Conservation (phyloP, 2,113 vertebrate genomes). For the Brachionichthys hirsutus region DNA sequence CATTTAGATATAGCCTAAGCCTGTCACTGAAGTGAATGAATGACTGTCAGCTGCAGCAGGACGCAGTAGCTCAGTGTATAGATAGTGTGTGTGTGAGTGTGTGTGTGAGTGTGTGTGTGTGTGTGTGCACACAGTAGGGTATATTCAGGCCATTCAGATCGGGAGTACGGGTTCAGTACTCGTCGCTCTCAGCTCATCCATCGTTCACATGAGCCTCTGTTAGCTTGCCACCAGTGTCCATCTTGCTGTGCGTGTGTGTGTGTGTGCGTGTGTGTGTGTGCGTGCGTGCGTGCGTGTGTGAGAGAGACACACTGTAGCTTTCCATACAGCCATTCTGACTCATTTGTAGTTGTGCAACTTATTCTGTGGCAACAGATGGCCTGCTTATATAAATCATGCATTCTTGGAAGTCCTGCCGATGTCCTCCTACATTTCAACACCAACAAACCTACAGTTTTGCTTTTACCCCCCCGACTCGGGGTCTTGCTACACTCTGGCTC, state of each 20-base stretch:
- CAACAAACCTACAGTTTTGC: conserved; percentile 49
- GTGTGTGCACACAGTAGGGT: conserved; percentile 21
- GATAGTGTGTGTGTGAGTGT: conserved; percentile 15
- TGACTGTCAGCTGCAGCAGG: conserved; percentile 67
- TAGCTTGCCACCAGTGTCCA: conserved; percentile 43
- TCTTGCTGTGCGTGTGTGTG: conserved; percentile 25
- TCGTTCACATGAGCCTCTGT: conserved; percentile 64
- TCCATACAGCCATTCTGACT: conserved; percentile 54
- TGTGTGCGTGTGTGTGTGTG: conserved; percentile 23
- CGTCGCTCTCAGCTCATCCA: conserved; percentile 69
- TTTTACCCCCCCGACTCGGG: conserved; percentile 19
- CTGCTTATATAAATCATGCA: conserved; percentile 66
- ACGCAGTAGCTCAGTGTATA: conserved; percentile 31
- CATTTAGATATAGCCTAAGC: conserved; percentile 59
- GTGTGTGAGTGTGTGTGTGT: conserved; percentile 18
- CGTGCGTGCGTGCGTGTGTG: conserved; percentile 14
- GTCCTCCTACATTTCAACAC: conserved; percentile 54
- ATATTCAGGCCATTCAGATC: conserved; percentile 57
- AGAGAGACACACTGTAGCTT: conserved; percentile 34
- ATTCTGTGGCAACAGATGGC: conserved; percentile 71
- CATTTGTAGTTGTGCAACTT: conserved; percentile 56
- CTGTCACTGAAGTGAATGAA: conserved; percentile 66
- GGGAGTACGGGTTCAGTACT: conserved; percentile 62
- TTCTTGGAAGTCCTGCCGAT: conserved; percentile 60
- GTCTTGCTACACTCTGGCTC: conserved; percentile 34